Percentiles rank a stretch among this genome's conserved stretches.
Conservation (phyloP, 2,888 invertebrate species). For the Mesopsocus fuscifrons region DNA sequence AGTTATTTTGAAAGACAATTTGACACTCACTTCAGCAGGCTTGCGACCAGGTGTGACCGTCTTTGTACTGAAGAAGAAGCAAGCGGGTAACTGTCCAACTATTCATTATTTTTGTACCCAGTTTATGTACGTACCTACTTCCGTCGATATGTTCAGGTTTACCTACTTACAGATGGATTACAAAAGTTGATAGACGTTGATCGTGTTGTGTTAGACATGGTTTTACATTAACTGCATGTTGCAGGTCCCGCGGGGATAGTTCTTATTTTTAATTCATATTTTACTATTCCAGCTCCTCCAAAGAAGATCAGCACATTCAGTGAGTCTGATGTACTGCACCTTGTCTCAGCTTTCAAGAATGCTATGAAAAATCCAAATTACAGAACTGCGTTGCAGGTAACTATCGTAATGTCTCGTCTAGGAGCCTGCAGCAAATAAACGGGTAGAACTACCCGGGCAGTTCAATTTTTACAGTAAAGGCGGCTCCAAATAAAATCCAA, state of each 20-base stretch:
- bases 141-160: neutral
- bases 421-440: no score
- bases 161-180: neutral
- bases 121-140: conserved; percentile 9
- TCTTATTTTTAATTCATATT: no score
- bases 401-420: conserved; percentile 12
- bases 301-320: no score
- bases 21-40: conserved; percentile 41
- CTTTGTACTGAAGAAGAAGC: conserved; percentile 30
- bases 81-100: conserved; percentile 16
- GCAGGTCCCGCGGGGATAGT: conserved; percentile 24
- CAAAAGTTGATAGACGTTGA: no score
- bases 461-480: no score
- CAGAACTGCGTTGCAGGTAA: conserved; percentile 45
- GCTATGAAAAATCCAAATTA: conserved; percentile 39
- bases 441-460: no score
- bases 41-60: conserved; percentile 33
- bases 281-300: no score
- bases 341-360: conserved; percentile 37
- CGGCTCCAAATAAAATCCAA: no score
- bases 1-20: conserved; percentile 41
- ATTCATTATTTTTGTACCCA: neutral
- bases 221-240: conserved; percentile 10
- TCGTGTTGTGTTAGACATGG: no score
- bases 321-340: no score